These are phyloP conservation scores for Ictalurus furcatus DNA, from an alignment of 2,113 vertebrate genomes.

Conservation along the genomic window DNA sequence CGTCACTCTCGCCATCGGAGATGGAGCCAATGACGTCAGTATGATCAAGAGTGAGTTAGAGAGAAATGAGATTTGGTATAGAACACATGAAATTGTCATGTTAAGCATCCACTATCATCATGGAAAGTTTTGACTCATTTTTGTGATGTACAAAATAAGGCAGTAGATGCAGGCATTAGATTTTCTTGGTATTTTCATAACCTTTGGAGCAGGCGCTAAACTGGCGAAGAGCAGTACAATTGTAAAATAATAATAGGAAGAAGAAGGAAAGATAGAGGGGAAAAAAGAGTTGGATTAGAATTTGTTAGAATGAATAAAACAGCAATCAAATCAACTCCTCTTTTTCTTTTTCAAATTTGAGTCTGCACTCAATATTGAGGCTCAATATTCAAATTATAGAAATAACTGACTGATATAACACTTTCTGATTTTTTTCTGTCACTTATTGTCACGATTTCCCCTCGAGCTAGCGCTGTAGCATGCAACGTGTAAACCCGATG, in stretches of 20 bases:
- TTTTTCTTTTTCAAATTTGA: not conserved
- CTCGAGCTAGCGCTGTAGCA: no score
- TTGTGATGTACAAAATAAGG: not conserved
- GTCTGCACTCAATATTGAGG: no score
- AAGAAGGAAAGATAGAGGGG: no score
- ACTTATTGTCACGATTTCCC: no score
- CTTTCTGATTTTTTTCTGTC: no score
- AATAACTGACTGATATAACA: no score
- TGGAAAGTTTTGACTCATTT: not conserved
- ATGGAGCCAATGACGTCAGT: conserved; percentile 92
- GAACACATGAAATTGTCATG: not conserved
- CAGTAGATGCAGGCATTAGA: not conserved
- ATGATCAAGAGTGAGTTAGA: conserved; percentile 92
- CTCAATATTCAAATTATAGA: not conserved
- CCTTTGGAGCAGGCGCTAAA: not conserved
- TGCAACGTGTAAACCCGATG: no score
- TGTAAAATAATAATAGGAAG: not conserved
- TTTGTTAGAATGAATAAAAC: not conserved
- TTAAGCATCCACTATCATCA: not conserved
- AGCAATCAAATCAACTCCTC: not conserved
- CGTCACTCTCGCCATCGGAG: conserved; percentile 90
- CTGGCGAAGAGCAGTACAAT: not conserved
- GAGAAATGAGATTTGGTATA: not conserved
- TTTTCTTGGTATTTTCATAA: not conserved
- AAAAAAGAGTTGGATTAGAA: not conserved